These are phyloP conservation scores for Nautilus pompilius DNA, from an alignment of 1,140 invertebrate genomes.

Conservation along the genomic window DNA sequence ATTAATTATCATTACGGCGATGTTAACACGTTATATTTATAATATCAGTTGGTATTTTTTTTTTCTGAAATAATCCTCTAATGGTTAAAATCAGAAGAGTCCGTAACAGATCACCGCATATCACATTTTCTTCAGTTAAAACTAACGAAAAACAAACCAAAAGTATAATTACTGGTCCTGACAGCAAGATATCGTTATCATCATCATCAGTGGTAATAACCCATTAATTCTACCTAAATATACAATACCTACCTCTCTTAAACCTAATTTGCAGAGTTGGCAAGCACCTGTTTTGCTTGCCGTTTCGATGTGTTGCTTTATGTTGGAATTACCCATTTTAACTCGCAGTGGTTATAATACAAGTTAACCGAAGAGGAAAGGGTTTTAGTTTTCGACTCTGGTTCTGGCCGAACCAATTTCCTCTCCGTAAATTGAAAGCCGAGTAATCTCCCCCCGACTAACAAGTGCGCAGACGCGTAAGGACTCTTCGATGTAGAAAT, in stretches of 20 bases:
- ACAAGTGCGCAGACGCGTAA: too few relatives aligned
- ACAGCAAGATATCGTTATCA: not conserved
- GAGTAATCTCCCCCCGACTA: too few relatives aligned
- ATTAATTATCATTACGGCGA: too few relatives aligned
- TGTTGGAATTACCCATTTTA: conserved; percentile 77
- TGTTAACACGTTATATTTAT: too few relatives aligned
- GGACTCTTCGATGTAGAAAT: too few relatives aligned
- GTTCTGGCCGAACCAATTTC: too few relatives aligned
- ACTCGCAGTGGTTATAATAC: too few relatives aligned
- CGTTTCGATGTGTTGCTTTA: conserved; percentile 88
- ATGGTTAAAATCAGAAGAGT: conserved; percentile 52
- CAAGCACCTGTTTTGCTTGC: conserved; percentile 91
- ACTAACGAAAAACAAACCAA: not conserved
- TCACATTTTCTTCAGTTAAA: not conserved
- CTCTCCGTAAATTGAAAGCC: too few relatives aligned
- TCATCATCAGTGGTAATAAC: not conserved
- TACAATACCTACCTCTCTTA: conserved; percentile 64
- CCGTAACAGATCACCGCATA: not conserved
- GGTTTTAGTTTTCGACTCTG: too few relatives aligned
- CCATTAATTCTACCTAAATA: not conserved
- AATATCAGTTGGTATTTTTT: too few relatives aligned
- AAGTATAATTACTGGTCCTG: not conserved
- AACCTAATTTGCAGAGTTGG: conserved; percentile 75
- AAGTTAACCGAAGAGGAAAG: too few relatives aligned
- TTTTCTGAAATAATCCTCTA: too few relatives aligned